These are phyloP conservation scores for Lophius americanus DNA, from an alignment of 2,797 vertebrate genomes.

Conservation along the genomic window DNA sequence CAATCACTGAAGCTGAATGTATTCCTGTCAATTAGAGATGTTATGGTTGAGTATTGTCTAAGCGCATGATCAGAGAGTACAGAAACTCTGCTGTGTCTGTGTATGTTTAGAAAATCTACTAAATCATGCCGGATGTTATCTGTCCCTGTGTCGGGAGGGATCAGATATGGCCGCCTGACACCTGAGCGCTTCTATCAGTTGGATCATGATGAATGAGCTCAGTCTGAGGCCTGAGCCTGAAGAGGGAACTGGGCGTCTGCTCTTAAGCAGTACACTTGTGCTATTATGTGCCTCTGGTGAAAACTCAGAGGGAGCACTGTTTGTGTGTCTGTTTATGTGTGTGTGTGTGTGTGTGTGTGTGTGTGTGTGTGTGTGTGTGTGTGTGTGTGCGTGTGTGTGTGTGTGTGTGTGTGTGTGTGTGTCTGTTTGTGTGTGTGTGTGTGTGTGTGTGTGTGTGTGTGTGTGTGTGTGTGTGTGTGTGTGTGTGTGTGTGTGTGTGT, in stretches of 20 bases:
- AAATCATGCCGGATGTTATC: not conserved
- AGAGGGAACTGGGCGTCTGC: constrained; percentile 26
- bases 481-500: constrained; percentile 5
- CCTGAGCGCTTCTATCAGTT: too few species aligned
- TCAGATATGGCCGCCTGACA: too few species aligned
- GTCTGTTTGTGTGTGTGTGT: not conserved
- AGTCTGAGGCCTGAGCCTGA: constrained; percentile 7
- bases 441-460: constrained; percentile 14
- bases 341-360: constrained; percentile 1
- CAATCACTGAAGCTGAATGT: too few species aligned
- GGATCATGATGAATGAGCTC: constrained; percentile 14
- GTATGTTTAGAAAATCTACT: not conserved
- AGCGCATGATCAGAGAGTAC: not conserved
- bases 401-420: too few species aligned
- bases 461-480: not conserved
- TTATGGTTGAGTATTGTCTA: not conserved
- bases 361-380: constrained; percentile 6
- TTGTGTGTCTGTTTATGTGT: not conserved
- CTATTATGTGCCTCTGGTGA: constrained; percentile 46
- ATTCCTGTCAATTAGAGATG: not conserved
- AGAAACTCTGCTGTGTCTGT: not conserved
- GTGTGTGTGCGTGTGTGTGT: constrained; percentile 3
- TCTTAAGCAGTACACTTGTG: constrained; percentile 25
- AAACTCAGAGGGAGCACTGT: constrained; percentile 46
- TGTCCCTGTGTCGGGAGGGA: not conserved